A percentile compares a stretch with the other conserved stretches of the same genome.
phyloP scores from a whole-genome alignment of 1,140 invertebrate species.

The Bathynomus jamesi region DNA sequence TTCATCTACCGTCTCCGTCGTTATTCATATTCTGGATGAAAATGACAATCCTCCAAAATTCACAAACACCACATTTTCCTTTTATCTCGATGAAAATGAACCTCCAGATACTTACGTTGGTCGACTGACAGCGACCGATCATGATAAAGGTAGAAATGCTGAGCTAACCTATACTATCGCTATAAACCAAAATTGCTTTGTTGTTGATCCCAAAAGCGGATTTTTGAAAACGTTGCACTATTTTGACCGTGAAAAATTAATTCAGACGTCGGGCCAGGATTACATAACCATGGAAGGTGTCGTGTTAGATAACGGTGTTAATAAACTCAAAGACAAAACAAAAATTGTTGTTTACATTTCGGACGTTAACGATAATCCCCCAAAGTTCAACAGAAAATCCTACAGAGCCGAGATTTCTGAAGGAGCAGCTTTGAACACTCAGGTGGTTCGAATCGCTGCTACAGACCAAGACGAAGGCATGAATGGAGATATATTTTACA shows the following conservation, averaged over 20 bases:
- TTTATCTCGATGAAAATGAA: slow-evolving; percentile 79
- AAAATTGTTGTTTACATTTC: slow-evolving; percentile 77
- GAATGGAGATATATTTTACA: slow-evolving; percentile 85
- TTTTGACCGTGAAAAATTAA: slow-evolving; percentile 78
- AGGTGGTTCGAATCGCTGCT: slow-evolving; percentile 74
- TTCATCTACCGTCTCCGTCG: slow-evolving; percentile 71
- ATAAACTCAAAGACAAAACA: slow-evolving; percentile 71
- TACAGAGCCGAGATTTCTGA: slow-evolving; percentile 81
- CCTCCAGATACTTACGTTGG: slow-evolving; percentile 80
- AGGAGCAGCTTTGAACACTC: slow-evolving; percentile 63
- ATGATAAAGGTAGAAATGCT: slow-evolving; percentile 82
- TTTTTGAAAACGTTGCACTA: slow-evolving; percentile 76
- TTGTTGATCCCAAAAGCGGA: slow-evolving; percentile 80
- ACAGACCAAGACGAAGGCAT: slow-evolving; percentile 79
- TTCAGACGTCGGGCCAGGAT: slow-evolving; percentile 63
- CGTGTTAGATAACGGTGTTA: slow-evolving; percentile 77
- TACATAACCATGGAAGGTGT: slow-evolving; percentile 72
- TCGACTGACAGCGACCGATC: slow-evolving; percentile 77
- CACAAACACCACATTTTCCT: slow-evolving; percentile 73
- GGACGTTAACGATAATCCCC: slow-evolving; percentile 88
- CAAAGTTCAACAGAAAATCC: slow-evolving; percentile 69
- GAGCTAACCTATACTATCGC: slow-evolving; percentile 76
- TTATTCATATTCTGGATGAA: slow-evolving; percentile 87
- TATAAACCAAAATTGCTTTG: slow-evolving; percentile 66
- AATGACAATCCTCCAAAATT: slow-evolving; percentile 92